Evolutionary conservation across 2,113 vertebrate genomes (phyloP), one percentile per base, ranked within the genome.

Genomic region (Blennius ocellaris): DNA sequence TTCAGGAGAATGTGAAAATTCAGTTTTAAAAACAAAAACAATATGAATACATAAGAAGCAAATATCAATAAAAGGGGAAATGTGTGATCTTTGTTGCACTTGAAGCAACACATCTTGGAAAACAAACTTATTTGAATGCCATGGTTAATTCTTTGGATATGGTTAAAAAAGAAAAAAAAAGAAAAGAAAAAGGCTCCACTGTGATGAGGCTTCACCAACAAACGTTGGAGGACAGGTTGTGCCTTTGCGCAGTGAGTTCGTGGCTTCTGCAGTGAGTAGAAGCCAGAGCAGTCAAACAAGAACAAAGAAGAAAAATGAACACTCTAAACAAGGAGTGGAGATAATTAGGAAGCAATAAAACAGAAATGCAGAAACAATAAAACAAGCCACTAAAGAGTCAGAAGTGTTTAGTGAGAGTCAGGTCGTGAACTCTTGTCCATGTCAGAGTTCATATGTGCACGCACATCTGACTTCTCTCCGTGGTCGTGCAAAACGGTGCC

Each of bases 321-420:
- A 49, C 43, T 63, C 12, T 30, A 81, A 60, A 63, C 17, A 69
- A 55, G 55, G 12, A 48, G 60, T 70, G 30, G 61, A 64, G 67
- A 83, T 78, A 17, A 81, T 83, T 77, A 70, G 14, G 66, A 73
- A 44, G n/a, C 37, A 36, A 61, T 75, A 78, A 83, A 82, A 15
- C 7, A 15, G 51, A 12, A 39, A 70, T 15, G 55, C 48, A 47
- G 52, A 61, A 69, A 76, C 38, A 62, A 41, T 65, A 66, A 81
- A 76, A 70, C 3, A 36, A 81, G 57, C 47, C 37, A 58, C 64
- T 70, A 64, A 70, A 69, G 12, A 55, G 43, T 66, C 62, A 68
- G 52, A 66, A 66, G 45, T 59, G 52, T 67, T 67, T 36, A 51
- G 14, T 10, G 59, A 60, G 53, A 62, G 62, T 63, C 37, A 43